Percentiles rank a stretch among this genome's conserved stretches.
Conservation (phyloP, 2,113 vertebrate genomes). For the Urocitellus parryii region DNA sequence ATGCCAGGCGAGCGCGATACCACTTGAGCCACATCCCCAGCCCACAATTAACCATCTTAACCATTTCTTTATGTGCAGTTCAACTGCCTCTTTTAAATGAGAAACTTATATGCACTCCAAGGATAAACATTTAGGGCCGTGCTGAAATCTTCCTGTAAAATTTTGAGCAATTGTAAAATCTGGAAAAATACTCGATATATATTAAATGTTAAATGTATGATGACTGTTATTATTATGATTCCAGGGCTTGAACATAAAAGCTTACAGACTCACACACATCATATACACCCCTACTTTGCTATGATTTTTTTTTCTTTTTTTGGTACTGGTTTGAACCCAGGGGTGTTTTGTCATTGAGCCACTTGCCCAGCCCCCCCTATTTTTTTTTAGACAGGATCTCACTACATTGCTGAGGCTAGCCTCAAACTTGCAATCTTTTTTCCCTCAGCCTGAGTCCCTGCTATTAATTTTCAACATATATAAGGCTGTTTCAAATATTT, state of each 20-base stretch:
- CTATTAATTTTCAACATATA: slow-evolving; percentile 25
- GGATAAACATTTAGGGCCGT: neutral
- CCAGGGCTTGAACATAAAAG: slow-evolving; percentile 19
- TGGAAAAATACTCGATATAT: neutral
- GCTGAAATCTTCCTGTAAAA: slow-evolving; percentile 36
- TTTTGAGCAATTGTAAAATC: neutral
- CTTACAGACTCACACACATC: neutral
- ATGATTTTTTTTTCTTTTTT: neutral
- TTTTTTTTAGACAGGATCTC: neutral
- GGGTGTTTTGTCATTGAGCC: no score
- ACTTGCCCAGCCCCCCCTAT: no score
- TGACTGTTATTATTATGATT: neutral
- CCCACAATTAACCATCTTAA: no score
- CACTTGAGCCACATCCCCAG: no score
- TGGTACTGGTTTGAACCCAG: no score
- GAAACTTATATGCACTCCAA: neutral
- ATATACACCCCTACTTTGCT: neutral
- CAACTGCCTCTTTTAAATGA: slow-evolving; percentile 13
- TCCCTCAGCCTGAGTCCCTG: neutral
- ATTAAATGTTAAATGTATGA: neutral
- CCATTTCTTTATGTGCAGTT: neutral
- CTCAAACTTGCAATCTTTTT: neutral
- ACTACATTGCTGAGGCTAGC: no score
- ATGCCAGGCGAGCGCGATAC: no score
- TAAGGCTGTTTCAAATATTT: slow-evolving; percentile 13